These are phyloP conservation scores for Hyperopisus bebe DNA, from an alignment of 2,113 vertebrate genomes.

Conservation along the genomic window DNA sequence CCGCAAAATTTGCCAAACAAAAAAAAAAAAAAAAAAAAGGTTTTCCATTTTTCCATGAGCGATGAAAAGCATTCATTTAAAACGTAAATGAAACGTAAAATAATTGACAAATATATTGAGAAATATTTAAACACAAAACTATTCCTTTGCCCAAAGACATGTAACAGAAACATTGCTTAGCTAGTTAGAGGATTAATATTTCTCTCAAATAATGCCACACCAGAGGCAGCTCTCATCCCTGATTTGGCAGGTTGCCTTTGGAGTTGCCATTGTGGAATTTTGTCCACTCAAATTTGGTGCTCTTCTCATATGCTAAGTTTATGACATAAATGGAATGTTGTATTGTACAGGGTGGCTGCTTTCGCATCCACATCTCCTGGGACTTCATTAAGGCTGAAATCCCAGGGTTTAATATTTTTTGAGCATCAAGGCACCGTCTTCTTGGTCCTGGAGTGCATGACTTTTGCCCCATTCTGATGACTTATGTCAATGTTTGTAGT, in stretches of 20 bases:
- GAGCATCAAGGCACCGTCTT: neutral
- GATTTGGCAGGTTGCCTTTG: neutral
- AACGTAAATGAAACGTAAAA: neutral
- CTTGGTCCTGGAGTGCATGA: neutral
- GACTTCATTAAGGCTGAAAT: neutral
- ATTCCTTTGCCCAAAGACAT: neutral
- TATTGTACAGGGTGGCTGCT: neutral
- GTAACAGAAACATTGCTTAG: neutral
- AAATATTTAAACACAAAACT: neutral
- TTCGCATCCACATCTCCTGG: neutral
- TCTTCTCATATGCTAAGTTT: neutral
- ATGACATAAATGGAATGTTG: neutral
- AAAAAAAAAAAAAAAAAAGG: neutral
- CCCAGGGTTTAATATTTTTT: neutral
- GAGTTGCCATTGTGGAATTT: neutral
- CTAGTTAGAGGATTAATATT: neutral
- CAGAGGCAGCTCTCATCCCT: neutral
- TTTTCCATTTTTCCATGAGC: neutral
- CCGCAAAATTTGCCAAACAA: neutral
- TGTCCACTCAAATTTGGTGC: neutral
- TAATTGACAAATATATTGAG: neutral
- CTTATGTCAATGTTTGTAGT: neutral
- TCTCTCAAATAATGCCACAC: neutral
- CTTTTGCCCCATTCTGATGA: neutral
- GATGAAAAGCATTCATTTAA: neutral